Base-by-base conservation (phyloP, 2,888 invertebrate genomes). In the Caenorhabditis afra region DNA sequence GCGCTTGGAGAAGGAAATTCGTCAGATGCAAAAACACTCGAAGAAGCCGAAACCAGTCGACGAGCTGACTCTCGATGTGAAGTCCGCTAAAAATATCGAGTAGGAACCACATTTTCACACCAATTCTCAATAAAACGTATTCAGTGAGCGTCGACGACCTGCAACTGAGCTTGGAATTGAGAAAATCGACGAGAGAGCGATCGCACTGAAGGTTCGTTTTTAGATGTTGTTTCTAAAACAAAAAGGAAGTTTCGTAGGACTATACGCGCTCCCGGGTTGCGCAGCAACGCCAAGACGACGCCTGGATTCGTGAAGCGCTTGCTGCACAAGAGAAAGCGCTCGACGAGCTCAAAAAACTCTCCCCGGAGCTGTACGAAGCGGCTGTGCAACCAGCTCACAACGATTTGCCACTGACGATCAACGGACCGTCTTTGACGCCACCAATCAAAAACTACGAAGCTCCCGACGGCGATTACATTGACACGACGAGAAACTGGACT, bases 401-500 rank as follows among this genome's bases (percentile, higher is more conserved):
- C 8, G 90, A 95, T 41, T 88, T 96, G 23, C 95, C 95, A 0
- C 93, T 93, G 85, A 92, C 92, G 20, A 89, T 93, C 1, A 92
- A 92, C 71, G 96, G 97, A 0, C 95, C 97, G 0, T 93, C 94
- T 0, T 92, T 93, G 35, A 96, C 96, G 0, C 96, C 96, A 3
- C 94, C 96, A 0, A 94, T 95, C 73, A 93, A 94, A 88, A 93
- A 93, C 80, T 97, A 95, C 90, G 93, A 93, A 0, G 93, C 94
- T 53, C 95, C 95, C 0, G 97, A 98, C 91, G 98, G 98, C 45
- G 95, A 96, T 87, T 97, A 96, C 90, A 90, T 93, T 22, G 94
- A 96, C 90, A 92, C 94, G 37, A 94, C 95, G 0, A 73, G 84
- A 55, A 76, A 79, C 18, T 86, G 85, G 86, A 55, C 76, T 0